These are phyloP conservation scores for Apeira syringaria DNA, from an alignment of 2,888 invertebrate species.

Conservation along the genomic window DNA sequence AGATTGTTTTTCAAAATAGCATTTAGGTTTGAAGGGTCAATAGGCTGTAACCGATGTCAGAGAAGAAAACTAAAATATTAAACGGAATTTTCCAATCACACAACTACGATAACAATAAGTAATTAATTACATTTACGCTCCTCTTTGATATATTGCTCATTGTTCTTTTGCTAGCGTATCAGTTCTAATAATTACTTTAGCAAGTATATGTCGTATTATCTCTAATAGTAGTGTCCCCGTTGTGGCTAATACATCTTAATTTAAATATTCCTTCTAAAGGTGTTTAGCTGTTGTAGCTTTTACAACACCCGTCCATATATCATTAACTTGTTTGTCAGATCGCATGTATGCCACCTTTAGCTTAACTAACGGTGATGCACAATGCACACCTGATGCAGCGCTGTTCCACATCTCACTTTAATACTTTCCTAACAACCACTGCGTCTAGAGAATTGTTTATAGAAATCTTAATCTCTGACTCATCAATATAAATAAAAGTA, in stretches of 20 bases:
- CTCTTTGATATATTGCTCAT: slow-evolving; percentile 2
- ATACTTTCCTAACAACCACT: slow-evolving; percentile 3
- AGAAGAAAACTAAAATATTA: not conserved
- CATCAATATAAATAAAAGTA: not conserved
- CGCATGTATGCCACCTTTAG: slow-evolving; percentile 60
- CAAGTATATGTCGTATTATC: slow-evolving; percentile 19
- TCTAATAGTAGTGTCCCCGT: slow-evolving; percentile 37
- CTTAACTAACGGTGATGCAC: slow-evolving; percentile 70
- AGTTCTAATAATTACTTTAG: slow-evolving; percentile 3
- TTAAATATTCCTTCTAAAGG: slow-evolving; percentile 49
- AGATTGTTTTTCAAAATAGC: too few species aligned
- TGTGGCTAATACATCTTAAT: slow-evolving; percentile 41
- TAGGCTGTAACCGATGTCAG: too few species aligned
- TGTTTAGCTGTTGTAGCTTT: slow-evolving; percentile 28
- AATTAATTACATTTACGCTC: not conserved
- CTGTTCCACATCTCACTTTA: slow-evolving; percentile 57
- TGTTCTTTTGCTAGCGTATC: slow-evolving; percentile 7
- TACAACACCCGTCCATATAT: slow-evolving; percentile 55
- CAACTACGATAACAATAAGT: not conserved
- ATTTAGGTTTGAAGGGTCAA: too few species aligned
- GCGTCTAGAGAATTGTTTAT: slow-evolving; percentile 5
- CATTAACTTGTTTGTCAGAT: slow-evolving; percentile 66
- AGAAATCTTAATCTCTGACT: slow-evolving; percentile 16
- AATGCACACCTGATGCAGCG: slow-evolving; percentile 69
- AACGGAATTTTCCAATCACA: slow-evolving; percentile 12